Percentiles rank a stretch among this genome's conserved stretches.
Conservation (phyloP, 2,888 invertebrate genomes). For the Xestoiulus laeticollis region DNA sequence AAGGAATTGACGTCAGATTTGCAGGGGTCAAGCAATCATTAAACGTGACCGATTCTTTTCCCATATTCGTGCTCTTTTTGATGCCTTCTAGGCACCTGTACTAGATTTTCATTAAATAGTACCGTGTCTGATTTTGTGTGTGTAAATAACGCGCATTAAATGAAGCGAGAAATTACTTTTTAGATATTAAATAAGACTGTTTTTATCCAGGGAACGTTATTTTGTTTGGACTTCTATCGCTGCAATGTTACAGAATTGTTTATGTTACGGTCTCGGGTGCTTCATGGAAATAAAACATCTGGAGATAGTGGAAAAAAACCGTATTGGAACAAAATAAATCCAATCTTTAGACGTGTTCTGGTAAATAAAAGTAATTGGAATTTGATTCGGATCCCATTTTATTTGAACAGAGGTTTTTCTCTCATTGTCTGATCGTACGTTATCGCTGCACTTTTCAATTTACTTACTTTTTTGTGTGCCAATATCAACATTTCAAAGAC, state of each 20-base stretch:
- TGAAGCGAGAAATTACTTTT: not conserved
- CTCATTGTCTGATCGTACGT: not conserved
- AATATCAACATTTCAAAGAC: not conserved
- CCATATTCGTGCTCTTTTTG: not conserved
- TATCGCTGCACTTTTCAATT: constrained; percentile 18
- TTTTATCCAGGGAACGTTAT: not conserved
- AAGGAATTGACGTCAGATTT: not conserved
- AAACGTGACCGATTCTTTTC: not conserved
- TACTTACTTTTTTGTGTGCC: not conserved
- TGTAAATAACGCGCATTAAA: not conserved
- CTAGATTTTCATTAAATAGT: not conserved
- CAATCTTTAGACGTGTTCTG: not conserved
- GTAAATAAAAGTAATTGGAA: constrained; percentile 26
- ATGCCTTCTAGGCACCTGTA: not conserved
- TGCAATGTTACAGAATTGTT: too few relatives aligned
- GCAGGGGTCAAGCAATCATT: not conserved
- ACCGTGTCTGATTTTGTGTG: not conserved
- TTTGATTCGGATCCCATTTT: not conserved
- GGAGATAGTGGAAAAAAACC: not conserved
- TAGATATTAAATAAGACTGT: not conserved
- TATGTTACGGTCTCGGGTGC: constrained; percentile 1
- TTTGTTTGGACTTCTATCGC: not conserved
- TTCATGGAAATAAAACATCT: not conserved
- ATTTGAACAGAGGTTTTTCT: not conserved
- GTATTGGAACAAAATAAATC: not conserved